Conservation (phyloP, 2,888 invertebrate species). For the Cantharis rustica region DNA sequence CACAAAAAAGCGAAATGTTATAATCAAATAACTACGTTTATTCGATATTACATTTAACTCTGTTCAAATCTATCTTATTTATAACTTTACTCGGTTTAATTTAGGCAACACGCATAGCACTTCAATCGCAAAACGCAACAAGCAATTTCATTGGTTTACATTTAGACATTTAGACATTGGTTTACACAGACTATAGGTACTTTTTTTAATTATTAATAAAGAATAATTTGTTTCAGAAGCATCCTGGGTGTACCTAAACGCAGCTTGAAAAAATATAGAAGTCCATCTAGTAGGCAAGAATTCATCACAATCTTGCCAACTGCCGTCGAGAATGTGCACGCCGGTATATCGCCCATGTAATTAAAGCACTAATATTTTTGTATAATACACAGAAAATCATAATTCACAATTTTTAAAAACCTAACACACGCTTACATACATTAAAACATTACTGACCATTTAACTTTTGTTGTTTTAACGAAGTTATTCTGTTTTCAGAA, state of each 20-base stretch:
- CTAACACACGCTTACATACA: not conserved
- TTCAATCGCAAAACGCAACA: no score
- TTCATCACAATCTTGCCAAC: constrained; percentile 28
- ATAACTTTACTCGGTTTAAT: no score
- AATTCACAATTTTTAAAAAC: not conserved
- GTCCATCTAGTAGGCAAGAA: constrained; percentile 19
- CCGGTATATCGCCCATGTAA: constrained; percentile 57
- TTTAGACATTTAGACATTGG: no score
- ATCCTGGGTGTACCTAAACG: constrained; percentile 26
- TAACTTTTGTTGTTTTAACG: not conserved
- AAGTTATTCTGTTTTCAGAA: not conserved
- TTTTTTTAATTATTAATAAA: not conserved
- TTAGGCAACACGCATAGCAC: no score
- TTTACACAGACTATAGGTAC: no score
- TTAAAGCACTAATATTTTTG: constrained; percentile 44
- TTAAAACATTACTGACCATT: not conserved
- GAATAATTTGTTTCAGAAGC: constrained; percentile 15
- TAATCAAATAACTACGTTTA: no score
- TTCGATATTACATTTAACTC: no score
- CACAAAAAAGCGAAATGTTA: no score
- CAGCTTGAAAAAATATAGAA: constrained; percentile 13
- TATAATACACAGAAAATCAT: constrained; percentile 29
- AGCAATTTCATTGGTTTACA: no score
- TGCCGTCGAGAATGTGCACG: constrained; percentile 52
- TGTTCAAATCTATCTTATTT: no score